phyloP scores from a whole-genome alignment of 2,113 vertebrate genomes.

The Rattus rattus region DNA sequence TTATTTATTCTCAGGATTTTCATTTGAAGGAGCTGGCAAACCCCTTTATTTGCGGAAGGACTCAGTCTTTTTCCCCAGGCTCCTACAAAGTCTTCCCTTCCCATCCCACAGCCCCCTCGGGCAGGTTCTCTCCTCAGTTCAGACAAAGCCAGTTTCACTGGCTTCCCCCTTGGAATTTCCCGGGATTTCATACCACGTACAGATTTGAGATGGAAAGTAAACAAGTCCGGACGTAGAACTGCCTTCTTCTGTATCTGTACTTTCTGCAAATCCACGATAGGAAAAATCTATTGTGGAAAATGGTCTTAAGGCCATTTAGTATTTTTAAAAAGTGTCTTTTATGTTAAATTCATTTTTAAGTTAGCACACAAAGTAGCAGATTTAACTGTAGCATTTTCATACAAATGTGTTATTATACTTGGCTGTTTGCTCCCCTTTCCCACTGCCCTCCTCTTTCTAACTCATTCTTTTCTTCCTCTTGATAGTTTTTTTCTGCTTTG shows the following conservation, averaged over 20 bases:
- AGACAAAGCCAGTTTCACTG: conserved; percentile 13
- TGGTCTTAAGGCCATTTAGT: not conserved
- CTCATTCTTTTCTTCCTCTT: not conserved
- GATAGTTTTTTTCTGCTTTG: not conserved
- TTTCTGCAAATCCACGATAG: conserved; percentile 1
- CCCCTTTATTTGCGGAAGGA: not conserved
- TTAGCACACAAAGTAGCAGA: not conserved
- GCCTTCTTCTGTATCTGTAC: not conserved
- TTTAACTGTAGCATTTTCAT: not conserved
- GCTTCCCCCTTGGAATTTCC: conserved; percentile 42
- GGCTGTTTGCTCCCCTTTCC: not conserved
- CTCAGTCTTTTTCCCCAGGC: not conserved
- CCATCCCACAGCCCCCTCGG: not conserved
- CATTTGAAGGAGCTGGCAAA: conserved; percentile 51
- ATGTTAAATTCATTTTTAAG: not conserved
- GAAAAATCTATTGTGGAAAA: not conserved
- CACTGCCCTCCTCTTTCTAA: too few species aligned
- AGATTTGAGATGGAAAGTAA: not conserved
- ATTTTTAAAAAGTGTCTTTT: not conserved
- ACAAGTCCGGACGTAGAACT: conserved; percentile 23
- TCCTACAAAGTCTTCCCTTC: not conserved
- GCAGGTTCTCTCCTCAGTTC: conserved; percentile 1
- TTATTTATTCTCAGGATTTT: conserved; percentile 61
- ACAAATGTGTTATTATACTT: not conserved
- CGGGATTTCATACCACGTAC: conserved; percentile 8